These are phyloP conservation scores for Alosa alosa DNA, from an alignment of 2,113 vertebrate species.

Conservation along the genomic window DNA sequence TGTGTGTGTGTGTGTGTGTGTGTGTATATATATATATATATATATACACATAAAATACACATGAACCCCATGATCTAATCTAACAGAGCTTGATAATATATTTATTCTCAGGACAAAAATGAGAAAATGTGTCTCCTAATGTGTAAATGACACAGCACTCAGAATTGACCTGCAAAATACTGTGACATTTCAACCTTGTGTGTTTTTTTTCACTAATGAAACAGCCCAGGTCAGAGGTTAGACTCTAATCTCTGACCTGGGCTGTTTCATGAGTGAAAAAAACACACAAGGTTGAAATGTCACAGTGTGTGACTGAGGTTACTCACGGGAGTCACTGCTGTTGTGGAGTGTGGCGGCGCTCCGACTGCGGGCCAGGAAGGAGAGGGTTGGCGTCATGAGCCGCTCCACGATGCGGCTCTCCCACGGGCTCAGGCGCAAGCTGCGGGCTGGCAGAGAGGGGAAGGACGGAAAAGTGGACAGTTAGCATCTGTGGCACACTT, in stretches of 20 bases:
- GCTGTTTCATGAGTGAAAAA: no score
- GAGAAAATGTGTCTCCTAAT: background rate
- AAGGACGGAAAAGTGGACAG: constrained; percentile 39
- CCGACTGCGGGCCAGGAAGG: constrained; percentile 91
- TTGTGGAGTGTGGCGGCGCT: constrained; percentile 88
- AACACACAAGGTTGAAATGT: background rate
- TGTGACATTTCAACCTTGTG: background rate
- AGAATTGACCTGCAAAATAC: background rate
- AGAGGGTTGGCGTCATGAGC: constrained; percentile 94
- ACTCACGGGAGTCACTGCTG: constrained; percentile 85
- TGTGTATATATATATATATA: no score
- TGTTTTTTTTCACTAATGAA: background rate
- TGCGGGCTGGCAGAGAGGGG: constrained; percentile 78
- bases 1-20: no score
- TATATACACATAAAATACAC: no score
- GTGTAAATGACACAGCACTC: background rate
- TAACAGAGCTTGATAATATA: background rate
- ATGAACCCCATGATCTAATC: background rate
- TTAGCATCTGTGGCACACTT: constrained; percentile 42
- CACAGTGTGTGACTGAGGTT: background rate
- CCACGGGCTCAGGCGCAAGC: constrained; percentile 91
- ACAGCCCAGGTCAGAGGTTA: background rate
- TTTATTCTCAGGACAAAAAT: background rate
- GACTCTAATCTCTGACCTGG: no score
- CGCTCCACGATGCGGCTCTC: constrained; percentile 97